Percentiles rank a stretch among this genome's conserved stretches.
These are phyloP conservation scores for Sicus ferrugineus DNA, from an alignment of 2,888 invertebrate genomes.

Conservation along the genomic window DNA sequence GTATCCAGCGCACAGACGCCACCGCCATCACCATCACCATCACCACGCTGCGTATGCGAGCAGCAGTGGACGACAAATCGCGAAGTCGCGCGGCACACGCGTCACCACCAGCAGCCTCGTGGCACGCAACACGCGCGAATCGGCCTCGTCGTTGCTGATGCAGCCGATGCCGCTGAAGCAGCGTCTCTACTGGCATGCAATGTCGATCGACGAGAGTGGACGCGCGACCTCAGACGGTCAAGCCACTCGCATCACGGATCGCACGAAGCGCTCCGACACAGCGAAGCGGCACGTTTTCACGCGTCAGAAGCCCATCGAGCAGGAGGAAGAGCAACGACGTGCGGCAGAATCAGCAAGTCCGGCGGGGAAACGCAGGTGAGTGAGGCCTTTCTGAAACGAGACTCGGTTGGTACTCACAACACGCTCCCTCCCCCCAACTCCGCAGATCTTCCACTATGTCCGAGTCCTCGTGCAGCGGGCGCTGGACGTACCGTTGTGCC, in stretches of 20 bases:
- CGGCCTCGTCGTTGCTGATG: constrained; percentile 63
- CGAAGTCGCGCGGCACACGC: constrained; percentile 51
- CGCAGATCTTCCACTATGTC: constrained; percentile 61
- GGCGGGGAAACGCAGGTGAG: constrained; percentile 56
- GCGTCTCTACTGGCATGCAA: constrained; percentile 72
- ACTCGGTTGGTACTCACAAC: neutral
- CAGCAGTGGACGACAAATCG: constrained; percentile 55
- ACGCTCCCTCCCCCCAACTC: constrained; percentile 2
- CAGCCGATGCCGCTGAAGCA: constrained; percentile 72
- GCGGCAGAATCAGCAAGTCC: constrained; percentile 47
- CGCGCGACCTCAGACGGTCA: constrained; percentile 47
- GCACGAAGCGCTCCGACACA: constrained; percentile 69
- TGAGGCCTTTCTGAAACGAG: neutral
- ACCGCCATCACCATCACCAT: constrained; percentile 52
- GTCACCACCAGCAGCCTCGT: constrained; percentile 60
- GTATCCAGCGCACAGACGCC: constrained; percentile 54
- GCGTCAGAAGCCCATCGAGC: constrained; percentile 79
- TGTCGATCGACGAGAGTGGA: constrained; percentile 82
- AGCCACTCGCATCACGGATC: constrained; percentile 67
- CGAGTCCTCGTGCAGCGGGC: constrained; percentile 61
- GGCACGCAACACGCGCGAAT: constrained; percentile 62
- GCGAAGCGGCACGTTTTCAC: constrained; percentile 78
- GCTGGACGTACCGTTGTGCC: constrained; percentile 60
- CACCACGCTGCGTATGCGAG: constrained; percentile 47
- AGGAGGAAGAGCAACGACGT: constrained; percentile 66